Conservation (phyloP, 2,888 invertebrate species). For the Conus canariensis region DNA sequence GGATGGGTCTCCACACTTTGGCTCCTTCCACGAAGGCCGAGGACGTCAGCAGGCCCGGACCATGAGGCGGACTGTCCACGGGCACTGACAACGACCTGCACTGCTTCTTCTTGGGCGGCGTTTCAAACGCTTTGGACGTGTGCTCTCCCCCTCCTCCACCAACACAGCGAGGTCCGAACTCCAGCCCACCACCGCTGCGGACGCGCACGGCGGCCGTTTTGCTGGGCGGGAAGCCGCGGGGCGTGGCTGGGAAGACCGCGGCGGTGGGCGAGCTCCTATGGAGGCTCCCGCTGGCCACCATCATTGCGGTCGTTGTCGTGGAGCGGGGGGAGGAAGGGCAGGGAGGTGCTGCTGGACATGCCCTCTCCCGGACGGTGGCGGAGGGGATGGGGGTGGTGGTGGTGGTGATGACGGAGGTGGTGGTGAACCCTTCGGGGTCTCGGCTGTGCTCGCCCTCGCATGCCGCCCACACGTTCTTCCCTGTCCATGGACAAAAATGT, state of each 20-base stretch:
- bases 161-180: constrained; percentile 7
- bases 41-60: constrained; percentile 40
- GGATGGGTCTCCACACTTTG: constrained; percentile 40
- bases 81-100: constrained; percentile 73
- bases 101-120: constrained; percentile 75
- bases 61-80: constrained; percentile 52
- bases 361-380: neutral
- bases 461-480: constrained; percentile 64
- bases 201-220: neutral
- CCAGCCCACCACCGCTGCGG: constrained; percentile 12
- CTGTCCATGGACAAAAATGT: constrained; percentile 43
- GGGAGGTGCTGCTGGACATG: constrained; percentile 26
- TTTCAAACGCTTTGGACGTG: constrained; percentile 28
- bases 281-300: neutral
- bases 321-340: constrained; percentile 29
- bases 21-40: constrained; percentile 68
- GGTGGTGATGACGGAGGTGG: neutral
- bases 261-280: neutral
- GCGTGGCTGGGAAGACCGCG: neutral
- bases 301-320: constrained; percentile 9
- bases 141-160: neutral
- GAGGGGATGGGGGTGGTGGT: neutral
- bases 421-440: constrained; percentile 23
- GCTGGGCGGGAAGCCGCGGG: constrained; percentile 17
- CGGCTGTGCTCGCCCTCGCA: constrained; percentile 39